Conservation (phyloP, 2,113 vertebrate species). For the Python bivittatus region DNA sequence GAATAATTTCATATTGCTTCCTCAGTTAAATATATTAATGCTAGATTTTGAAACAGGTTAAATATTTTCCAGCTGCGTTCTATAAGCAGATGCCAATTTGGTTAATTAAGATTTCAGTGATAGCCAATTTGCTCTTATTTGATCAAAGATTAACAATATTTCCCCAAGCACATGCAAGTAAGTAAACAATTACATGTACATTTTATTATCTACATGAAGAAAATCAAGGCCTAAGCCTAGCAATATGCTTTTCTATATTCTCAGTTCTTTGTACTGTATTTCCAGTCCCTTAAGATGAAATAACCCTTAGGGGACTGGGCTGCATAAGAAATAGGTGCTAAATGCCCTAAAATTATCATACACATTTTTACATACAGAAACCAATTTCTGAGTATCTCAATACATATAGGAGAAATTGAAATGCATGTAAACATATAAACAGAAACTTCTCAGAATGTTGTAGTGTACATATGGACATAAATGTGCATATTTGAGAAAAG, state of each 20-base stretch:
- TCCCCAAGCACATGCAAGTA: neutral
- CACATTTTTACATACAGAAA: neutral
- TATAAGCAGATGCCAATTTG: neutral
- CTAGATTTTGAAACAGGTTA: neutral
- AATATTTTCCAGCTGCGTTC: conserved; percentile 17
- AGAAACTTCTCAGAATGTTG: neutral
- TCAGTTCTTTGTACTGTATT: neutral
- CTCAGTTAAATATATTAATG: neutral
- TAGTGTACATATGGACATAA: neutral
- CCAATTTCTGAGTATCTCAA: neutral
- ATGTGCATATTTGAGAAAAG: neutral
- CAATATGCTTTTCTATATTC: neutral
- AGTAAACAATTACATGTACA: neutral
- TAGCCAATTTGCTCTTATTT: neutral
- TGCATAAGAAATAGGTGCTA: neutral
- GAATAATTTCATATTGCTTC: neutral
- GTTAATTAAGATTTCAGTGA: neutral
- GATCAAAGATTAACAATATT: neutral
- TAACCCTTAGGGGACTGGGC: neutral
- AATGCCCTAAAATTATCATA: too few relatives aligned
- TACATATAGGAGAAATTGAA: neutral
- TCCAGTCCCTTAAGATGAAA: neutral
- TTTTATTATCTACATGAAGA: neutral
- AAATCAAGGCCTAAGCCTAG: neutral
- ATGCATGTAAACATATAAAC: neutral